phyloP scores from a whole-genome alignment of 1,140 invertebrate genomes.

The Ctenoplectra terminalis region DNA sequence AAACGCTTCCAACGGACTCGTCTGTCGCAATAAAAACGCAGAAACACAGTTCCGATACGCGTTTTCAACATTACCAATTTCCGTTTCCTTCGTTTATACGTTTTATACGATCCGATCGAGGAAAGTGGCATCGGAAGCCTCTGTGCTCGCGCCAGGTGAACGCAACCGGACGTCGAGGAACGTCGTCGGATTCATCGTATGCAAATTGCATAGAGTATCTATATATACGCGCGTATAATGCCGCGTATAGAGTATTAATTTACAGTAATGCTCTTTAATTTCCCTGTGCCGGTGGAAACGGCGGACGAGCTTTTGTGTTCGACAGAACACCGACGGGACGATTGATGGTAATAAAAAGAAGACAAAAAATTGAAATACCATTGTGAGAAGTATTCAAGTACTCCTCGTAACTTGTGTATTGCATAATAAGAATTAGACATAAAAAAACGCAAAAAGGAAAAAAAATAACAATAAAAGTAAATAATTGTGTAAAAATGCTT shows the following conservation, averaged over 20 bases:
- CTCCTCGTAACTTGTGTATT: too few species aligned
- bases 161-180: neutral
- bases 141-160: too few species aligned
- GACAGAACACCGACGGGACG: neutral
- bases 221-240: neutral
- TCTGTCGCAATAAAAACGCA: neutral
- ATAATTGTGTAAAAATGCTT: too few species aligned
- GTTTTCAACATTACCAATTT: neutral
- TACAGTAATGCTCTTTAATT: neutral
- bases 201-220: neutral
- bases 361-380: too few species aligned
- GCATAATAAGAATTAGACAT: too few species aligned
- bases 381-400: too few species aligned
- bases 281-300: neutral
- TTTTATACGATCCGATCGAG: too few species aligned
- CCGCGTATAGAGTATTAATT: neutral
- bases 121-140: too few species aligned
- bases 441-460: too few species aligned
- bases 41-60: neutral
- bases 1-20: neutral
- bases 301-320: neutral
- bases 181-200: neutral
- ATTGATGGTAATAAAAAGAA: neutral
- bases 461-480: too few species aligned
- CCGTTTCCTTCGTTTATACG: too few species aligned